Evolutionary conservation across 2,113 vertebrate genomes (phyloP), one percentile per base, ranked within the genome.

Genomic region (Thamnaconus septentrionalis): DNA sequence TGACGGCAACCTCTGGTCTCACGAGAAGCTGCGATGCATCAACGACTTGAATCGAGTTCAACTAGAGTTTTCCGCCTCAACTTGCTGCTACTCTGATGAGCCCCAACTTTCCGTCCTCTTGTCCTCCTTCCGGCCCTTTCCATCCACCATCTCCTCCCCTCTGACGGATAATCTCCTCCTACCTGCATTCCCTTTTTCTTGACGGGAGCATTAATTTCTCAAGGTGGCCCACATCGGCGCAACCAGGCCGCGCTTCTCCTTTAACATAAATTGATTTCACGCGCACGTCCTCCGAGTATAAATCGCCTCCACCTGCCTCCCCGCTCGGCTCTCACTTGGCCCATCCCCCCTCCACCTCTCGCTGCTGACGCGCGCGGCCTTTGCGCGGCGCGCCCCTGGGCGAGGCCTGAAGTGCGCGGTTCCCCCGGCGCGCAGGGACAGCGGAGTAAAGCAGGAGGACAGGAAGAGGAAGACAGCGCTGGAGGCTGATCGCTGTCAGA

Each of bases 211-310:
- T 71, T 79, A 3, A 73, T 80, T 86, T 74, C 58, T 79, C 64
- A 60, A 59, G 76, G 77, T 80, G 66, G 59, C 66, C 48, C 64
- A 65, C 75, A 75, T 57, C 59, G 47, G 54, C 60, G 73, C 53
- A 42, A 56, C 56, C 54, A 66, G 57, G 52, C 63, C 65, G 71
- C 59, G 69, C 75, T 65, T 81, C 71, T 78, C 59, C 72, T 79
- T 75, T 69, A 76, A 82, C 65, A 63, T 69, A 82, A 81, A 88
- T 79, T 73, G 80, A 84, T 86, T 89, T 86, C 64, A 75, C 40
- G 66, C 76, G 71, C 77, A 87, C 73, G 76, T 78, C 73, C 70
- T 69, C 66, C 50, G 56, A 72, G 68, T 52, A 68, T 83, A 66
- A 73, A 76, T 69, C 70, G 44, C 69, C 70, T 61, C 63, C 82